phyloP scores from a whole-genome alignment of 2,888 invertebrate species.

The Chalcis sispes region DNA sequence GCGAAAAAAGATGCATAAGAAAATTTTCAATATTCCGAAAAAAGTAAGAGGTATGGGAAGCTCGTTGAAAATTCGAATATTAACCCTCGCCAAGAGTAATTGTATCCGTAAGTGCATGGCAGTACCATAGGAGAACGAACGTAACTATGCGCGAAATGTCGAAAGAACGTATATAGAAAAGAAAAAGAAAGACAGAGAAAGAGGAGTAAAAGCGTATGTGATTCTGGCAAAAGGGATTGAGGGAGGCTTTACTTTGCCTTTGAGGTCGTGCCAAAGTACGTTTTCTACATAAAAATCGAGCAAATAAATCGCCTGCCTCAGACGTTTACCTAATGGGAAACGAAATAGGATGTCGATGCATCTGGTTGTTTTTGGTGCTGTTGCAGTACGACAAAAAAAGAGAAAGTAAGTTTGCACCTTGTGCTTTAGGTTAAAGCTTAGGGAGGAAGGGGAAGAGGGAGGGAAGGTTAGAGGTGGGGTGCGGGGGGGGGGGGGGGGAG shows the following conservation, averaged over 20 bases:
- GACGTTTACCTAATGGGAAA: slow-evolving; percentile 72
- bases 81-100: neutral
- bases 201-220: neutral
- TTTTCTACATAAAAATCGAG: slow-evolving; percentile 66
- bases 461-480: neutral
- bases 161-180: too few species aligned
- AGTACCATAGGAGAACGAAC: neutral
- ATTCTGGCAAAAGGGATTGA: neutral
- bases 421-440: neutral
- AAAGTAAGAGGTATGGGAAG: neutral
- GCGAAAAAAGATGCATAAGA: slow-evolving; percentile 8
- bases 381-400: neutral
- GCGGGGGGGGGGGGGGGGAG: neutral
- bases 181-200: neutral
- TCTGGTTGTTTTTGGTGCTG: slow-evolving; percentile 62
- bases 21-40: slow-evolving; percentile 10
- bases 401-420: slow-evolving; percentile 12
- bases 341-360: slow-evolving; percentile 71
- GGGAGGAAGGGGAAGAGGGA: too few species aligned
- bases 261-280: slow-evolving; percentile 57
- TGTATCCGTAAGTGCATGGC: slow-evolving; percentile 3
- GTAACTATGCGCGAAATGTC: neutral
- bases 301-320: slow-evolving; percentile 68
- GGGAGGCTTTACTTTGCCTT: slow-evolving; percentile 7
- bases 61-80: slow-evolving; percentile 10